Evolutionary conservation across 2,888 invertebrate genomes (phyloP).

Genomic region (Polydrusus cervinus): DNA sequence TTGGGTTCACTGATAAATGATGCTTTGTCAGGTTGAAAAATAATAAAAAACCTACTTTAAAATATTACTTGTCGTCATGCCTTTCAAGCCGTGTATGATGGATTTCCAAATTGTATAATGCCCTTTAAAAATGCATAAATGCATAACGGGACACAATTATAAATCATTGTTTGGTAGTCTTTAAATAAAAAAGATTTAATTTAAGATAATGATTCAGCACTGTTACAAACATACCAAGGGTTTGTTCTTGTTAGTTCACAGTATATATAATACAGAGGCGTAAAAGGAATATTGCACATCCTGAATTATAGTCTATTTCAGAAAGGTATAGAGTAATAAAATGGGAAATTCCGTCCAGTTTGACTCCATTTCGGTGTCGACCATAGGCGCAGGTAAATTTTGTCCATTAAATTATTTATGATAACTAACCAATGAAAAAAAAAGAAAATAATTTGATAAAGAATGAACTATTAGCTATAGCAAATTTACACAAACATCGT

Average conservation of each 20-base stretch:
- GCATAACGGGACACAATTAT: slow-evolving; percentile 44
- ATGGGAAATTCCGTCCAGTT: too few species aligned
- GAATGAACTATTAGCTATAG: too few species aligned
- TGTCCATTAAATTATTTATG: too few species aligned
- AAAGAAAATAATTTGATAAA: too few species aligned
- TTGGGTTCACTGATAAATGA: slow-evolving; percentile 47
- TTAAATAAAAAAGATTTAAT: slow-evolving; percentile 38
- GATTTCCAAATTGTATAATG: slow-evolving; percentile 50
- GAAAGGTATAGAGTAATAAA: too few species aligned
- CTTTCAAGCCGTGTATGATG: slow-evolving; percentile 44
- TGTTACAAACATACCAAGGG: neutral
- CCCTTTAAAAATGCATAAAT: slow-evolving; percentile 45
- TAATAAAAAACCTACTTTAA: slow-evolving; percentile 38
- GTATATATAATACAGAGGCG: too few species aligned
- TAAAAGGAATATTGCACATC: too few species aligned
- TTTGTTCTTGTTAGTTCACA: neutral
- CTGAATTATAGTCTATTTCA: too few species aligned
- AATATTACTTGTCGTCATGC: slow-evolving; percentile 45
- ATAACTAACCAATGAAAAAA: too few species aligned
- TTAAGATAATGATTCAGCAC: slow-evolving; percentile 26
- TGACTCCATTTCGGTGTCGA: too few species aligned
- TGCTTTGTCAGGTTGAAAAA: slow-evolving; percentile 48
- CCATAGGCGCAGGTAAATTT: too few species aligned
- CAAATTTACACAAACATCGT: too few species aligned
- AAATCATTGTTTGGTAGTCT: slow-evolving; percentile 40